Evolutionary conservation across 2,888 invertebrate species (phyloP), one percentile per base, ranked within the genome.

Genomic region (Thyatira batis): DNA sequence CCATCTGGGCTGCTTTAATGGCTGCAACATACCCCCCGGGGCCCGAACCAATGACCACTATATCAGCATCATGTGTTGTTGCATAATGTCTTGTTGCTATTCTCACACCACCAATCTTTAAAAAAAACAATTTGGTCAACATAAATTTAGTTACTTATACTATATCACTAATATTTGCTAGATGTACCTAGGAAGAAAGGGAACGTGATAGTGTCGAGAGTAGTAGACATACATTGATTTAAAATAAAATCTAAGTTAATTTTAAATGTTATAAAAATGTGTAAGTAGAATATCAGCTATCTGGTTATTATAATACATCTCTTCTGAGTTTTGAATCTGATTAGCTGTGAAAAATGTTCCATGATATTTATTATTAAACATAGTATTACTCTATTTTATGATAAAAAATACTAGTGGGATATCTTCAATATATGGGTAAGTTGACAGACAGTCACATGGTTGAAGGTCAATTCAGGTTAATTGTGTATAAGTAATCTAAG

Each of bases 21-120:
- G 99, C 96, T 55, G 99, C 99, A 51, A 99, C 99, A 94, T 99
- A 99, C 60, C 99, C 99, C 63, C 99, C 99, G 65, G 99, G 99
- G 55, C 99, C 99, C 48, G 98, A 96, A 28, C 99, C 99, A 76
- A 99, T 98, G 3, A 99, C 99, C 45, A 99, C 98, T 67, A 99
- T 80, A 88, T 99, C 99, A 21, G 96, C 97, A 73, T 98, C 97
- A 80, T 95, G 93, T 51, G 94, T 93, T 49, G 94, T 93, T 4
- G 97, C 94, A 81, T 96, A 97, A 54, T 92, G 91, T 61, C 96
- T 93, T 46, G 87, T 80, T 55, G 80, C 73, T 64, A 86, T 76
- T 57, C 80, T 76, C 39, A 85, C 55, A 55, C 76, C 78, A 28
- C 89, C 85, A 75, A 69, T 80, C 91, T 91, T 56, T 45, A 67